phyloP scores from a whole-genome alignment of 2,888 invertebrate genomes.

The Lobophora halterata region DNA sequence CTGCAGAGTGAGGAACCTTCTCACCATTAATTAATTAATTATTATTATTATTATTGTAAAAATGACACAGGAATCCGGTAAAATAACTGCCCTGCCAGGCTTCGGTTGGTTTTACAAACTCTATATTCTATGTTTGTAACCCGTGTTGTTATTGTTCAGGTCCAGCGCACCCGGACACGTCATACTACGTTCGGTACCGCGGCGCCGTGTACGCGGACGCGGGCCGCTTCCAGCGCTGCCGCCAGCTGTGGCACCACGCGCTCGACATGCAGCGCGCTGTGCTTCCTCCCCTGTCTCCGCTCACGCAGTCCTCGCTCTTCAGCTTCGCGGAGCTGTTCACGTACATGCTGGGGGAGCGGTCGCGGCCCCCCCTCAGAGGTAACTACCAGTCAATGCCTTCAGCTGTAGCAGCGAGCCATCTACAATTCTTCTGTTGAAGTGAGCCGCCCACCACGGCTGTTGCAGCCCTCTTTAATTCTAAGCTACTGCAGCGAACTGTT shows the following conservation, averaged over 20 bases:
- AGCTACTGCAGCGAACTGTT: too few relatives aligned
- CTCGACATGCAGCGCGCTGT: constrained; percentile 97
- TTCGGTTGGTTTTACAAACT: too few relatives aligned
- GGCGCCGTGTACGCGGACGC: constrained; percentile 97
- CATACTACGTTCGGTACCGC: constrained; percentile 96
- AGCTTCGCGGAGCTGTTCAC: constrained; percentile 97
- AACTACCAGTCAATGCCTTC: not conserved
- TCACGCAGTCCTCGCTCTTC: constrained; percentile 96
- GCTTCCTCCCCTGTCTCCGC: constrained; percentile 94
- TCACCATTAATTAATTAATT: too few relatives aligned
- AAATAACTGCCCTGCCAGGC: too few relatives aligned
- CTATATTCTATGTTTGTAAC: not conserved
- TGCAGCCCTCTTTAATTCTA: too few relatives aligned
- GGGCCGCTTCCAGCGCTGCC: constrained; percentile 95
- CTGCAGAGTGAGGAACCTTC: too few relatives aligned
- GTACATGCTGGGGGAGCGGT: constrained; percentile 95
- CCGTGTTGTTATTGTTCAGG: constrained; percentile 68
- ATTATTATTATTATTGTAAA: too few relatives aligned
- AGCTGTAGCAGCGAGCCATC: too few relatives aligned
- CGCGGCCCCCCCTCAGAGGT: constrained; percentile 84
- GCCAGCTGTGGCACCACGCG: constrained; percentile 97
- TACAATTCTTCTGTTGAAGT: too few relatives aligned
- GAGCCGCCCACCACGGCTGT: too few relatives aligned
- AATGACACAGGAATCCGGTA: too few relatives aligned
- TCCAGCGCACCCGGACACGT: constrained; percentile 97